A percentile compares a stretch with the other conserved stretches of the same genome.
Evolutionary conservation across 2,797 vertebrate species (phyloP).

Genomic region (Rhynchotus rufescens): DNA sequence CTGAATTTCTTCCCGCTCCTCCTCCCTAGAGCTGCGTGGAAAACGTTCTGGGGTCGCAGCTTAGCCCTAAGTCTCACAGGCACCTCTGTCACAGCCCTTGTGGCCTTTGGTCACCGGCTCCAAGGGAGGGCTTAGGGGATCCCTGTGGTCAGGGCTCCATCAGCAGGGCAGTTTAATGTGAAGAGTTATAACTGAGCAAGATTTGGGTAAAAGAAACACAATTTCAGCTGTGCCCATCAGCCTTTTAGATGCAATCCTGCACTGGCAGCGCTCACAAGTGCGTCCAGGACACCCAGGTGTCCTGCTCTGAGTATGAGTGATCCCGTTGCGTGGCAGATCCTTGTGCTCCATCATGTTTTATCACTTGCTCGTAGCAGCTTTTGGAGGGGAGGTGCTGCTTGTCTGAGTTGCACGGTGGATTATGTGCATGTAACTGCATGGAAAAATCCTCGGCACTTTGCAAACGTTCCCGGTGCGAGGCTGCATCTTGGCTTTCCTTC

Average conservation of each 20-base stretch:
- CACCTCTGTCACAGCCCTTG: not conserved
- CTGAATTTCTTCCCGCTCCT: not conserved
- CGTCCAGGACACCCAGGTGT: fast-evolving
- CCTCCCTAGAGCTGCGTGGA: not conserved
- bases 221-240: fast-evolving
- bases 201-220: not conserved
- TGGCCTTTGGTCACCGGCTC: not conserved
- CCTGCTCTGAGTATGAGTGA: fast-evolving
- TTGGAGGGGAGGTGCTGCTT: not conserved
- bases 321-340: not conserved
- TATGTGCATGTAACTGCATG: fast-evolving
- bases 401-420: fast-evolving
- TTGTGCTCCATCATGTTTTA: fast-evolving
- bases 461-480: not conserved
- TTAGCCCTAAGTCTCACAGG: not conserved
- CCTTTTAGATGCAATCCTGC: not conserved
- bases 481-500: not conserved
- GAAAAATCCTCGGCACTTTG: not conserved
- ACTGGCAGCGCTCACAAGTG: not conserved
- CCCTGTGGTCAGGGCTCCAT: not conserved
- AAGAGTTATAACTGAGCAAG: not conserved
- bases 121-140: not conserved
- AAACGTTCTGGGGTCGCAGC: not conserved
- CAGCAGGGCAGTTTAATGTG: not conserved
- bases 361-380: not conserved